Evolutionary conservation across 2,888 invertebrate genomes (phyloP).

Genomic region (Hypolimnas misippus): DNA sequence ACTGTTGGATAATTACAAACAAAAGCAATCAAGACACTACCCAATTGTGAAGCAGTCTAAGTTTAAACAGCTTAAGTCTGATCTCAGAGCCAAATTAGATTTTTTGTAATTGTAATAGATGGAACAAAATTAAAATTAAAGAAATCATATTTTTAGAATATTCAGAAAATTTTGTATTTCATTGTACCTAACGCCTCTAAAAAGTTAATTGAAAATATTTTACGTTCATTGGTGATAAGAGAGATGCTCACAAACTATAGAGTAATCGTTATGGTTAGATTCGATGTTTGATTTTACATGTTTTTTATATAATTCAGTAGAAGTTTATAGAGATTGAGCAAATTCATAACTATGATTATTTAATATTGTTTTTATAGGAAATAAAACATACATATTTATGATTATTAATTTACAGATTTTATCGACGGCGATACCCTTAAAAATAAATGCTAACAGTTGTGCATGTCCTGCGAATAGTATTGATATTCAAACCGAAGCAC

Average conservation of each 20-base stretch:
- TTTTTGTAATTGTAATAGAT: conserved; percentile 8
- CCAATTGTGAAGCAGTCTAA: conserved; percentile 43
- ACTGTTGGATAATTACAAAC: conserved; percentile 43
- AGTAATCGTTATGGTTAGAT: conserved; percentile 59
- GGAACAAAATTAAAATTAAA: background rate
- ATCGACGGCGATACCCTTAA: conserved; percentile 37
- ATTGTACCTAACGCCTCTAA: conserved; percentile 44
- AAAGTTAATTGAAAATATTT: conserved; percentile 56
- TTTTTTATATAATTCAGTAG: too few species aligned
- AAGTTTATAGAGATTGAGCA: too few species aligned
- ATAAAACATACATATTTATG: background rate
- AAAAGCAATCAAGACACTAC: conserved; percentile 25
- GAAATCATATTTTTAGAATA: background rate
- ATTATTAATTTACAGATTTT: conserved; percentile 49
- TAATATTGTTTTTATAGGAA: background rate
- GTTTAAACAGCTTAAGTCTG: conserved; percentile 41
- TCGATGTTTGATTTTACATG: conserved; percentile 13
- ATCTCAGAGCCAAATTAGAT: conserved; percentile 38
- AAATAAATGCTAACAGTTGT: conserved; percentile 43
- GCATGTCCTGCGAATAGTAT: conserved; percentile 13
- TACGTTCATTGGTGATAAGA: conserved; percentile 56
- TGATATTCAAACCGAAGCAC: background rate
- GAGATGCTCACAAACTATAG: conserved; percentile 57
- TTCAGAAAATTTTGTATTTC: conserved; percentile 7
- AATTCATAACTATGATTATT: too few species aligned